Evolutionary conservation across 2,797 vertebrate genomes (phyloP).

Genomic region (Crypturellus tataupa): DNA sequence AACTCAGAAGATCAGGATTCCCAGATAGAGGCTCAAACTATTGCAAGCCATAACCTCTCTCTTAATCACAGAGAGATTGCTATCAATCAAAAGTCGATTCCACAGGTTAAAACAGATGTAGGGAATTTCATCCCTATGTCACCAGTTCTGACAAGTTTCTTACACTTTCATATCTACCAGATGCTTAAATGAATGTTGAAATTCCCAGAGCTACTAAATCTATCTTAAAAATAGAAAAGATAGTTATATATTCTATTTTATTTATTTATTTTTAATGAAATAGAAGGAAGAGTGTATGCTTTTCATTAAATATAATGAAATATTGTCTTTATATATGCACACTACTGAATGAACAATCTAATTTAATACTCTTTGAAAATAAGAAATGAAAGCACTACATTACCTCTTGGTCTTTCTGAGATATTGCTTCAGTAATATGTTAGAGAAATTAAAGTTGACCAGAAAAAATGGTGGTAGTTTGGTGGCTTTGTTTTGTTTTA

Average conservation of each 20-base stretch:
- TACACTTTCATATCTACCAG: neutral
- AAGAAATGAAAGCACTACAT: neutral
- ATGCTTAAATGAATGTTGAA: slow-evolving; percentile 5
- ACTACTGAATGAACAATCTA: neutral
- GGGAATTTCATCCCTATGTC: slow-evolving; percentile 13
- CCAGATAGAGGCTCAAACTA: neutral
- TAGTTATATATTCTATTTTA: neutral
- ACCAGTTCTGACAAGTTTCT: slow-evolving; percentile 34
- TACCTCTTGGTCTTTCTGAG: neutral
- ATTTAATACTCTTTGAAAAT: neutral
- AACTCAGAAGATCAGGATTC: neutral
- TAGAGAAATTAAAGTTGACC: neutral
- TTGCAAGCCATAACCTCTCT: neutral
- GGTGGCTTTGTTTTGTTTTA: neutral
- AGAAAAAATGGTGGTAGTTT: neutral
- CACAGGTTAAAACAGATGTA: slow-evolving; percentile 42
- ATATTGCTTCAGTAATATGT: neutral
- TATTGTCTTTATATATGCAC: neutral
- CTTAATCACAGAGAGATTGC: neutral
- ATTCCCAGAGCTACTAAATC: neutral
- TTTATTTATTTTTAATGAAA: neutral
- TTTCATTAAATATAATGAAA: neutral
- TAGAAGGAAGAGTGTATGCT: neutral
- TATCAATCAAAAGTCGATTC: slow-evolving; percentile 15
- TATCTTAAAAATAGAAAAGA: neutral